Evolutionary conservation across 2,888 invertebrate genomes (phyloP).

Genomic region (Erannis defoliaria): DNA sequence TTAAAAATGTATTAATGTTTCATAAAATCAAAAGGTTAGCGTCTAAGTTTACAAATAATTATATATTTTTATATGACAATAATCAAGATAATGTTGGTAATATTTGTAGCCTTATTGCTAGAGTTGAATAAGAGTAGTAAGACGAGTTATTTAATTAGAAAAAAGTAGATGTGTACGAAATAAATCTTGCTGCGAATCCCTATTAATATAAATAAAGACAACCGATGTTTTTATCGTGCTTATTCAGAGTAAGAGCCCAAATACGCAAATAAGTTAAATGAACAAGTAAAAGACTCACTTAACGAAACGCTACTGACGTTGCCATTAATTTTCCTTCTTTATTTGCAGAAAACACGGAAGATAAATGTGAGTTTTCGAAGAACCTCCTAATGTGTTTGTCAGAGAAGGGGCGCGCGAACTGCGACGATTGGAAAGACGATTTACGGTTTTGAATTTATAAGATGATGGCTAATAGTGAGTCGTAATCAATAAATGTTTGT

Average conservation of each 20-base stretch:
- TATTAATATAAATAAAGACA: not conserved
- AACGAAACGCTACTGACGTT: not conserved
- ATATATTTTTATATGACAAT: no score
- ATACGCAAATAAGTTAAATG: not conserved
- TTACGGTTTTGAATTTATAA: conserved; percentile 55
- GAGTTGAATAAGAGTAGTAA: no score
- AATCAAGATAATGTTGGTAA: not conserved
- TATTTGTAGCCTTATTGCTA: no score
- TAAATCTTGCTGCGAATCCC: no score
- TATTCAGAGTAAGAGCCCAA: not conserved
- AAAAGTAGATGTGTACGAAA: no score
- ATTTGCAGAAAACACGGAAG: conserved; percentile 81
- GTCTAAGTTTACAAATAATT: not conserved
- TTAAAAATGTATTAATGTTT: not conserved
- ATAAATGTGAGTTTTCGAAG: conserved; percentile 89
- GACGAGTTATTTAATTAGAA: no score
- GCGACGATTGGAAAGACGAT: conserved; percentile 90
- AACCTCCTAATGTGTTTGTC: conserved; percentile 89
- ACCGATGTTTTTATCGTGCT: not conserved
- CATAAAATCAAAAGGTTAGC: not conserved
- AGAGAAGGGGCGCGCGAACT: conserved; percentile 90
- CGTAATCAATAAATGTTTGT: conserved; percentile 24
- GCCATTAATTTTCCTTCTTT: conserved; percentile 13
- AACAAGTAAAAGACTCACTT: not conserved
- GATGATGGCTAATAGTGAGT: conserved; percentile 11